phyloP scores from a whole-genome alignment of 23 tunicate species.

The Clavelina lepadiformis region DNA sequence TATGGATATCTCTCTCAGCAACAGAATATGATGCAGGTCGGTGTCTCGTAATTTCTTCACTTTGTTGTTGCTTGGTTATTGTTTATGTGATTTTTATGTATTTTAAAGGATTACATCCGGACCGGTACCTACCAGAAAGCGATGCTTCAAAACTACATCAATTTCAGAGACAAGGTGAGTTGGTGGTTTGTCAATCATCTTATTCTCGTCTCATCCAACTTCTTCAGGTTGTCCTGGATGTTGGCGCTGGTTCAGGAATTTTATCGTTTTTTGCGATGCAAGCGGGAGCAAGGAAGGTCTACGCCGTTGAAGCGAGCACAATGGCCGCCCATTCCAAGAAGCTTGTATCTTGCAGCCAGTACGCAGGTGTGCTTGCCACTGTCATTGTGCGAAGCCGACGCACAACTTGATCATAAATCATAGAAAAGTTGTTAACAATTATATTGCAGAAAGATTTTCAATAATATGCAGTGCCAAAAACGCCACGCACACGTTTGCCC shows the following conservation, averaged over 20 bases:
- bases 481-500: no score
- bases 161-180: slow-evolving; percentile 95
- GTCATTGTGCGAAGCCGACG: no score
- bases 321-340: slow-evolving; percentile 98
- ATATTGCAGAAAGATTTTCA: no score
- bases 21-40: slow-evolving; percentile 99
- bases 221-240: slow-evolving; percentile 91
- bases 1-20: slow-evolving; percentile 99
- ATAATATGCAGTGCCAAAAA: no score
- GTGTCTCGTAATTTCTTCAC: background rate
- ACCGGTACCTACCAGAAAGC: slow-evolving; percentile 99
- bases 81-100: background rate
- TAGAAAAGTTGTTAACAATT: no score
- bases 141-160: slow-evolving; percentile 91
- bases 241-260: slow-evolving; percentile 99
- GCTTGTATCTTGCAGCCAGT: slow-evolving; percentile 74
- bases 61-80: background rate
- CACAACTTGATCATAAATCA: no score
- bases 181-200: no score
- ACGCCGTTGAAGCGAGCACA: slow-evolving; percentile 98
- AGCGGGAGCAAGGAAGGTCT: slow-evolving; percentile 99
- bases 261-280: slow-evolving; percentile 99
- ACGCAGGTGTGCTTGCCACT: slow-evolving; percentile 94
- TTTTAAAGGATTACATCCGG: slow-evolving; percentile 88
- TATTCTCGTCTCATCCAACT: no score